A percentile compares a stretch with the other conserved stretches of the same genome.
Evolutionary conservation across 1,140 invertebrate genomes (phyloP).

Genomic region (Gonioctena quinquepunctata): DNA sequence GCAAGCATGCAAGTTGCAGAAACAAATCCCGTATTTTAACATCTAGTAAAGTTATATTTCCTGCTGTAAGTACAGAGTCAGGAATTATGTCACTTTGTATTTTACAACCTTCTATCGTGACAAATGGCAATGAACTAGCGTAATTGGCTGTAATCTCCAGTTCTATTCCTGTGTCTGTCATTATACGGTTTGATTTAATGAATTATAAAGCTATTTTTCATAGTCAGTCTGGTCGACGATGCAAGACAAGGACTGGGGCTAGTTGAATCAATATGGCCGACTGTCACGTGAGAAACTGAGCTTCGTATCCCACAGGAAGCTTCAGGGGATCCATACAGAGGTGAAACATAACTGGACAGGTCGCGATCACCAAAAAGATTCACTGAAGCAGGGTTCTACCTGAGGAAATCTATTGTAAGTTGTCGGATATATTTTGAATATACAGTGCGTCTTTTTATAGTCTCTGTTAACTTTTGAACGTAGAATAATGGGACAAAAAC

Average conservation of each 20-base stretch:
- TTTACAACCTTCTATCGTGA: constrained; percentile 16
- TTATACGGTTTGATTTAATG: constrained; percentile 20
- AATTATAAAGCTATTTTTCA: constrained; percentile 11
- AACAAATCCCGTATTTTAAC: constrained; percentile 16
- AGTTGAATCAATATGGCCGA: background rate
- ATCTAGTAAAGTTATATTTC: constrained; percentile 20
- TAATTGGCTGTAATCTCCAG: constrained; percentile 16
- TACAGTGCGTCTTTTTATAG: too few species aligned
- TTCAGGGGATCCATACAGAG: too few species aligned
- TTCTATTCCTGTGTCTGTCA: constrained; percentile 12
- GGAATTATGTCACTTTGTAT: constrained; percentile 21
- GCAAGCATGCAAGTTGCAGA: constrained; percentile 7
- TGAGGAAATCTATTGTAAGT: too few species aligned
- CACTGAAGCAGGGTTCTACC: too few species aligned
- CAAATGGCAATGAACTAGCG: constrained; percentile 11
- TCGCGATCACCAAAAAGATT: too few species aligned
- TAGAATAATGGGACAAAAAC: too few species aligned
- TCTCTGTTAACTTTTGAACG: too few species aligned
- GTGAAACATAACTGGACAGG: too few species aligned
- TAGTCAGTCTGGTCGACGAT: background rate
- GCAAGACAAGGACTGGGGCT: background rate
- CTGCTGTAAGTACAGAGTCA: constrained; percentile 9
- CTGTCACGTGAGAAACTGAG: background rate
- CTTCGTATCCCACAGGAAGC: too few species aligned
- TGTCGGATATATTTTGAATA: too few species aligned